Evolutionary conservation across 2,888 invertebrate genomes (phyloP), one percentile per base, ranked within the genome.

Genomic region (Galerucella nymphaeae): DNA sequence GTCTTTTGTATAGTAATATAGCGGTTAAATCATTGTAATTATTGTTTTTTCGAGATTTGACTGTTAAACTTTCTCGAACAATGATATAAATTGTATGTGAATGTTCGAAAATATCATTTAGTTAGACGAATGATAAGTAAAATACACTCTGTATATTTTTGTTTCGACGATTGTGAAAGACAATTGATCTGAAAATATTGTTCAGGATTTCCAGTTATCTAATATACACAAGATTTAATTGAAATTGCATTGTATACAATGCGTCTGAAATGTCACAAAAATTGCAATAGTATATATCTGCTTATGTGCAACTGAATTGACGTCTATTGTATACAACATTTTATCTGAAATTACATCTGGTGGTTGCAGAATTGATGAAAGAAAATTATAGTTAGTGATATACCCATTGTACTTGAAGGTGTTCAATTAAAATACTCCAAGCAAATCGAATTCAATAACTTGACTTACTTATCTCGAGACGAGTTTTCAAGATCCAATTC

Each of bases 231-330:
- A 16, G n/a, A 53, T 53, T 53, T 53, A 53, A 53, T 53, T 53
- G 53, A 53, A 53, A 53, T 53, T 53, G 18, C 53, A 53, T 53
- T 30, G n/a, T 59, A 38, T 38, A 55, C 10, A 16, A 30, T 59
- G 38, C 14, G 18, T 59, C 14, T 38, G 38, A 59, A 23, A 59
- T 59, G 38, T n/a, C 59, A 59, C 59, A 59, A 59, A 59, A 59
- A 59, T 38, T 59, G 38, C 59, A 59, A 30, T 55, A 20, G 30
- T 30, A 59, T 59, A 38, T n/a, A n/a, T n/a, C 23, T 38, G 16
- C 58, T 59, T 59, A 59, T 59, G 38, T 59, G 59, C 59, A 59
- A 59, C 59, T 38, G 59, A 38, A 59, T 59, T 59, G 59, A 59
- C 13, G 30, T 38, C 59, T 30, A 59, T 59, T 59, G 59, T 59